Conservation (phyloP, 2,797 vertebrate species). For the Enteromius thamalakanensis region DNA sequence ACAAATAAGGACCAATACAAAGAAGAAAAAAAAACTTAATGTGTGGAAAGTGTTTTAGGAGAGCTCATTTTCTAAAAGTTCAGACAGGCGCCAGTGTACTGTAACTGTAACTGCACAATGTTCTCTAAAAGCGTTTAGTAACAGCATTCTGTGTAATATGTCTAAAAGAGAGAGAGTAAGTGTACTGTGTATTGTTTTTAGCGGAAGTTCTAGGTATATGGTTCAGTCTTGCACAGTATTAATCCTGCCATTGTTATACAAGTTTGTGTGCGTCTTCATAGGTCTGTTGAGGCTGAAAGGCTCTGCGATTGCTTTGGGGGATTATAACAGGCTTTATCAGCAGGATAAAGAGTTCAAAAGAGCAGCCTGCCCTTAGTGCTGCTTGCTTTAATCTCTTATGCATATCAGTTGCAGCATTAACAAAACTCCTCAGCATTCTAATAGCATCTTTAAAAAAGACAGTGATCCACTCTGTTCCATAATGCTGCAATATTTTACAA, state of each 20-base stretch:
- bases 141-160: background rate
- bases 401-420: slow-evolving; percentile 37
- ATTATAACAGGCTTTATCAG: slow-evolving; percentile 54
- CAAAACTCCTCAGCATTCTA: slow-evolving; percentile 23
- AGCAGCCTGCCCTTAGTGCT: slow-evolving; percentile 50
- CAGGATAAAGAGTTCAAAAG: slow-evolving; percentile 53
- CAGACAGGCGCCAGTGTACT: no score
- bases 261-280: slow-evolving; percentile 25
- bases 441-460: slow-evolving; percentile 11
- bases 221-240: background rate
- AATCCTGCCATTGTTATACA: slow-evolving; percentile 18
- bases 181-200: background rate
- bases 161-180: background rate
- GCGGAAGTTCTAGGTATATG: background rate
- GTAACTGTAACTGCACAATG: background rate
- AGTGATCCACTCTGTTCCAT: slow-evolving; percentile 3
- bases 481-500: slow-evolving; percentile 7
- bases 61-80: background rate
- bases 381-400: slow-evolving; percentile 50
- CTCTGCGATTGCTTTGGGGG: slow-evolving; percentile 46
- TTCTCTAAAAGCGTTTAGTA: background rate
- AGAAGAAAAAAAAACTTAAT: background rate
- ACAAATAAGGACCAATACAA: background rate
- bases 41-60: background rate
- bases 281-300: slow-evolving; percentile 42